Evolutionary conservation across 2,113 vertebrate genomes (phyloP).

Genomic region (Cyanoderma ruficeps): DNA sequence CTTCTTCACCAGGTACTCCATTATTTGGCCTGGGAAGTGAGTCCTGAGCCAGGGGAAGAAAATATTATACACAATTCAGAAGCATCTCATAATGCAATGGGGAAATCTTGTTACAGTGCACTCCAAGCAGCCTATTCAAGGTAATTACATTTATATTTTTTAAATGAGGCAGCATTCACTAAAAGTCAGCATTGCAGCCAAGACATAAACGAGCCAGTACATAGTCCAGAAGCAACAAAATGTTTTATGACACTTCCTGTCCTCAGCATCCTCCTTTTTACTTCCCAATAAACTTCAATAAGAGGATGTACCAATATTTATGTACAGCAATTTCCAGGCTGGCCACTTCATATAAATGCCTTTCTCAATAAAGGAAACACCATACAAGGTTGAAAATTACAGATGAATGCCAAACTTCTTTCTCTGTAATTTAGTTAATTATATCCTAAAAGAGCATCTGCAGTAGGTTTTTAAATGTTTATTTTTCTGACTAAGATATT

Average conservation of each 20-base stretch:
- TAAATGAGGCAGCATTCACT: constrained; percentile 10
- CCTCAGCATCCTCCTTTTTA: neutral
- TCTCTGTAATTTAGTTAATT: neutral
- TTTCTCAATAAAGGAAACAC: neutral
- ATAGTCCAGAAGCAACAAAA: constrained; percentile 48
- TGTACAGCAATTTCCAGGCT: neutral
- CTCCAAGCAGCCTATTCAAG: constrained; percentile 8
- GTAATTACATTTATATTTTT: constrained; percentile 42
- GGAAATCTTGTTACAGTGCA: constrained; percentile 24
- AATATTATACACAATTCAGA: neutral
- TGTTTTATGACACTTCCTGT: constrained; percentile 30
- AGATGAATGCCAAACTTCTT: neutral
- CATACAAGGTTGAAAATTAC: neutral
- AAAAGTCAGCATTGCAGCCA: constrained; percentile 17
- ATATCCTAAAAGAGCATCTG: neutral
- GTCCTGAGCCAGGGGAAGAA: neutral
- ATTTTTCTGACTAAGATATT: neutral
- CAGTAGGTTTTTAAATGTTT: neutral
- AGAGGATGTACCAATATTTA: neutral
- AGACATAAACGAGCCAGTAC: constrained; percentile 7
- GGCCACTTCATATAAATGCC: neutral
- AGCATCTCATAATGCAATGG: neutral
- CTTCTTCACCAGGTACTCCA: neutral
- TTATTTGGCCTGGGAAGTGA: neutral
- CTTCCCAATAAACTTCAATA: constrained; percentile 13